Percentiles rank a stretch among this genome's conserved stretches.
Conservation (phyloP, 2,797 vertebrate genomes). For the Tinamus major region DNA sequence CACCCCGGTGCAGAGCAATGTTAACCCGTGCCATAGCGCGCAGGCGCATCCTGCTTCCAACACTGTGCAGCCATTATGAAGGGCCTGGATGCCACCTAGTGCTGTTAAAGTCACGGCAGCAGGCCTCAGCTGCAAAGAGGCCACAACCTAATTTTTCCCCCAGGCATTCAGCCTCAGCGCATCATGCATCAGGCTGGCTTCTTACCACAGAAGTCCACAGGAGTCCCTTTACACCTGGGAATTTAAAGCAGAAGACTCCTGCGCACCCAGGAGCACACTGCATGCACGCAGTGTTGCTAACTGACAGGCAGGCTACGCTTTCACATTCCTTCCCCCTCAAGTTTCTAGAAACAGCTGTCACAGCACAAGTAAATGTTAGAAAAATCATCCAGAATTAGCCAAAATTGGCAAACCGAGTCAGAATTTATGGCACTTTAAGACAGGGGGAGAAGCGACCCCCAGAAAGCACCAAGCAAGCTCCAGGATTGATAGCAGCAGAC, state of each 20-base stretch:
- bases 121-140: background rate
- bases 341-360: background rate
- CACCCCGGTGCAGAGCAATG: rapidly evolving
- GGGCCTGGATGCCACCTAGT: background rate
- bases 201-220: background rate
- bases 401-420: background rate
- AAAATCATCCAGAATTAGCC: background rate
- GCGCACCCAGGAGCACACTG: rapidly evolving
- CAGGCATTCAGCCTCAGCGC: background rate
- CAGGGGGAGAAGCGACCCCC: rapidly evolving
- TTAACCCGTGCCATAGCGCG: rapidly evolving
- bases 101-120: background rate
- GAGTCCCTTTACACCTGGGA: background rate
- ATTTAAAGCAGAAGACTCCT: background rate
- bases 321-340: background rate
- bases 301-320: background rate
- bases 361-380: background rate
- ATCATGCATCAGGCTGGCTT: background rate
- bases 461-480: background rate
- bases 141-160: rapidly evolving
- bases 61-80: background rate
- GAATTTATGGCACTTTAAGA: background rate
- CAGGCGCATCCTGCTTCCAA: background rate
- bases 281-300: background rate
- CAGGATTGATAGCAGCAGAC: background rate